Evolutionary conservation across 1,140 invertebrate species (phyloP).

Genomic region (Dysdera silvatica): DNA sequence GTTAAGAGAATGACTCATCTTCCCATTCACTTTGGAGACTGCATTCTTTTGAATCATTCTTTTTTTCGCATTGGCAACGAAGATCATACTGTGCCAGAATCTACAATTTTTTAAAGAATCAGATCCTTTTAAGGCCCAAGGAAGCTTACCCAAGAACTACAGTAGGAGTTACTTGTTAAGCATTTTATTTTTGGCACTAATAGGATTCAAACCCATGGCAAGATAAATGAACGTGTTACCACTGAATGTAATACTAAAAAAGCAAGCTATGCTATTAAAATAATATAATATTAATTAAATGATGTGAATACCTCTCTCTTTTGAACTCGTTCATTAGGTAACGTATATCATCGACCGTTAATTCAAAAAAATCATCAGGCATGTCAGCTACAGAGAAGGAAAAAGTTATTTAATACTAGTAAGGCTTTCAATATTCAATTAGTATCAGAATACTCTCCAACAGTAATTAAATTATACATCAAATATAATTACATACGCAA

Average conservation of each 20-base stretch:
- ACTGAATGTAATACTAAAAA: too few species aligned
- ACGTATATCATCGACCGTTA: constrained; percentile 67
- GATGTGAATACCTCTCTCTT: constrained; percentile 50
- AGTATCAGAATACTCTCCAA: too few species aligned
- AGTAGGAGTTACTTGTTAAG: neutral
- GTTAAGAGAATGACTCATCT: too few species aligned
- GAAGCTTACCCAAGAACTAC: constrained; percentile 8
- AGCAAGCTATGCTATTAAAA: neutral
- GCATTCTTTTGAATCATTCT: too few species aligned
- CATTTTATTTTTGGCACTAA: neutral
- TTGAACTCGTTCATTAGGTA: constrained; percentile 61
- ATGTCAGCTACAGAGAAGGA: constrained; percentile 51
- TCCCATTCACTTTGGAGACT: too few species aligned
- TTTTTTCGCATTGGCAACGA: too few species aligned
- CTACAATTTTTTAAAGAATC: too few species aligned
- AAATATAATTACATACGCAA: too few species aligned
- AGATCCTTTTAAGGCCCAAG: too few species aligned
- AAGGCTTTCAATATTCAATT: neutral
- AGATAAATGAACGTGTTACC: too few species aligned
- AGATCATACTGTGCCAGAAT: too few species aligned
- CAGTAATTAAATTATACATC: too few species aligned
- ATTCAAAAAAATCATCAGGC: constrained; percentile 73
- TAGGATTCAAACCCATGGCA: neutral
- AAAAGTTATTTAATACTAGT: neutral
- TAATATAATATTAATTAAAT: constrained; percentile 5